Conservation (phyloP, 2,113 vertebrate species). For the Cyanoderma ruficeps region DNA sequence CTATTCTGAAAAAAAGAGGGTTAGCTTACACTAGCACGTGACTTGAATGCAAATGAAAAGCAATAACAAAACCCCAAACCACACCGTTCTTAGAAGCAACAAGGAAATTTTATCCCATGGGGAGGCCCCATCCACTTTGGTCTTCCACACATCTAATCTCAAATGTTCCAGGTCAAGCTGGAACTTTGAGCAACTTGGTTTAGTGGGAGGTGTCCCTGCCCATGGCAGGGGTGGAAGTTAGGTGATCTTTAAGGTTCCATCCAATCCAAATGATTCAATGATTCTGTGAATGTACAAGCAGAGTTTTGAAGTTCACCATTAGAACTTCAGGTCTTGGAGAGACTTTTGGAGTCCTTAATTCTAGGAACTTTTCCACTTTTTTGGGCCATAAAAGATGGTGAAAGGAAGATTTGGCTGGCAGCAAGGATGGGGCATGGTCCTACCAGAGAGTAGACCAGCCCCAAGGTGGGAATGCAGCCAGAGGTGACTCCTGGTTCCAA, state of each 20-base stretch:
- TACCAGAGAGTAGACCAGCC: fast-evolving
- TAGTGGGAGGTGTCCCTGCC: neutral
- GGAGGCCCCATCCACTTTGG: neutral
- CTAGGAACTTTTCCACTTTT: neutral
- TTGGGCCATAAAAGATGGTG: neutral
- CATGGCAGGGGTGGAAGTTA: neutral
- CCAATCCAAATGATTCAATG: neutral
- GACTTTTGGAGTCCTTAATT: neutral
- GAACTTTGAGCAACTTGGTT: neutral
- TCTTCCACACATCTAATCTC: neutral
- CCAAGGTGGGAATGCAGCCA: neutral
- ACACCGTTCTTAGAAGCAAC: neutral
- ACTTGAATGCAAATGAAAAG: neutral
- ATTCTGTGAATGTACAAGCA: neutral
- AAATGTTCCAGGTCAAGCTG: neutral
- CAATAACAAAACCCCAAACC: neutral
- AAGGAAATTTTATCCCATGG: neutral
- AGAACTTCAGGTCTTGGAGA: neutral
- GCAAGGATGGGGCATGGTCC: fast-evolving
- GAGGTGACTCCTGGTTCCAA: neutral
- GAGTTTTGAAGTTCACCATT: neutral
- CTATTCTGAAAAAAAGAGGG: neutral
- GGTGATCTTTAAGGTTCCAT: neutral
- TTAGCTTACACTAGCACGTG: neutral
- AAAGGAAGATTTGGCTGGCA: neutral